Evolutionary conservation across 2,797 vertebrate genomes (phyloP).

Genomic region (Hapalemur alaotrensis): DNA sequence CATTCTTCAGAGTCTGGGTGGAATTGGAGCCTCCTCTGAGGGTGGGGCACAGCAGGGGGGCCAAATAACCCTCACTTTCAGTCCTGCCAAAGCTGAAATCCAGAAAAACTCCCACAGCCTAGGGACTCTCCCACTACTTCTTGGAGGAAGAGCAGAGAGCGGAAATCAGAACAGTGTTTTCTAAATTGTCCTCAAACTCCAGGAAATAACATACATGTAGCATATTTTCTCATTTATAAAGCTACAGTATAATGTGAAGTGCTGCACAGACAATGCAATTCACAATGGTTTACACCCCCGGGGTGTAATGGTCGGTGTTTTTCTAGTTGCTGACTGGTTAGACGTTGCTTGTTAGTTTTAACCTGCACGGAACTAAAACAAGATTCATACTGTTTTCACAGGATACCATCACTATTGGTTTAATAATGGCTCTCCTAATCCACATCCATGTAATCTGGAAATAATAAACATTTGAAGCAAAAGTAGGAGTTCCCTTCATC

Average conservation of each 20-base stretch:
- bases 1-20: constrained; percentile 25
- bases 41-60: not conserved
- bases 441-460: constrained; percentile 40
- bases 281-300: not conserved
- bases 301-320: not conserved
- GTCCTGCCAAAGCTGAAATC: not conserved
- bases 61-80: not conserved
- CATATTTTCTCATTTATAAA: not conserved
- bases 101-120: not conserved
- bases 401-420: not conserved
- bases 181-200: not conserved
- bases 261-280: not conserved
- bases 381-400: not conserved
- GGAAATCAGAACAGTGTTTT: not conserved
- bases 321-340: not conserved
- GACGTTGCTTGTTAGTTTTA: not conserved
- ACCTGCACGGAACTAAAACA: not conserved
- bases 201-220: not conserved
- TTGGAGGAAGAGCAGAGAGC: not conserved
- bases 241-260: not conserved
- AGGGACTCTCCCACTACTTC: not conserved
- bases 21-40: not conserved
- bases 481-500: not conserved
- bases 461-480: constrained; percentile 13
- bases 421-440: not conserved